phyloP scores from a whole-genome alignment of 2,113 vertebrate species.

The Lophura nycthemera region DNA sequence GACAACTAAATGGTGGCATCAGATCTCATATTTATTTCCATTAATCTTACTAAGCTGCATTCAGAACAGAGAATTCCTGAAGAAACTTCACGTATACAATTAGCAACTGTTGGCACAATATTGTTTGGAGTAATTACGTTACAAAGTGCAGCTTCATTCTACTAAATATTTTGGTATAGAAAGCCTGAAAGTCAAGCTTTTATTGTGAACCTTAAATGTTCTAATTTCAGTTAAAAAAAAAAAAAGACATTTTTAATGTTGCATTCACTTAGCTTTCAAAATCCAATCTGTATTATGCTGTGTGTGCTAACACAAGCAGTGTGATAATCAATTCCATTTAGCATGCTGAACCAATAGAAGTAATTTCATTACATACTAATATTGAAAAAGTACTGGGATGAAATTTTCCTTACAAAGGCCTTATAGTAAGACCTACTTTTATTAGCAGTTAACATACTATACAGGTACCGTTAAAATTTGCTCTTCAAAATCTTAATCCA shows the following conservation, averaged over 20 bases:
- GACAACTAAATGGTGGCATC: neutral
- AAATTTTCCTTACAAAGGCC: slow-evolving; percentile 32
- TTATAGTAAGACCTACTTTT: slow-evolving; percentile 23
- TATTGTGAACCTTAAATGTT: neutral
- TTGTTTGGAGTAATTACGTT: neutral
- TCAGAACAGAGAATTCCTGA: neutral
- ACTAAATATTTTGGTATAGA: neutral
- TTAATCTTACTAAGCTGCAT: neutral
- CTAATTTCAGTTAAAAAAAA: neutral
- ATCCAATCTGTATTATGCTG: neutral
- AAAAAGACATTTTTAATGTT: neutral
- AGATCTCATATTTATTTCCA: neutral
- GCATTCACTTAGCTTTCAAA: neutral
- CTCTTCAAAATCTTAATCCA: slow-evolving; percentile 33
- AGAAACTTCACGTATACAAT: neutral
- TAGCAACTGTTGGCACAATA: neutral
- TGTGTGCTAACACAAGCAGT: slow-evolving; percentile 38
- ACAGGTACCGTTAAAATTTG: neutral
- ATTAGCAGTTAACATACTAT: slow-evolving; percentile 5
- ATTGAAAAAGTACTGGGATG: slow-evolving; percentile 31
- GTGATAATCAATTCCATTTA: slow-evolving; percentile 63
- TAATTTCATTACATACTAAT: slow-evolving; percentile 66
- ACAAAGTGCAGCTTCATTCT: neutral
- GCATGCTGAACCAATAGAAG: slow-evolving; percentile 15
- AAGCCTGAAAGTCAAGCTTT: neutral